Conservation (phyloP, 2,797 vertebrate species). For the Diceros bicornis region DNA sequence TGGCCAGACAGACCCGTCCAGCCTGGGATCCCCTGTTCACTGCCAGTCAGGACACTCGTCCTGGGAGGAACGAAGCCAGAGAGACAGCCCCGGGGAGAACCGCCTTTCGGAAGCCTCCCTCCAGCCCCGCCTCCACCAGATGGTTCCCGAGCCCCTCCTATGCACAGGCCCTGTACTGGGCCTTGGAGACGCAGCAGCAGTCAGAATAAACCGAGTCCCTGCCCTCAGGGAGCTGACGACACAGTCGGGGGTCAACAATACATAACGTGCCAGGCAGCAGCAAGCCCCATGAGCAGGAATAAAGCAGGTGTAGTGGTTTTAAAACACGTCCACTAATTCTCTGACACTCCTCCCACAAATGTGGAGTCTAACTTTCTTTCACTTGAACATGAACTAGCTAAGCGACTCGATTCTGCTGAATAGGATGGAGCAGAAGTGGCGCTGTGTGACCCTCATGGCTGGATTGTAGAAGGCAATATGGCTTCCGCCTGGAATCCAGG, state of each 20-base stretch:
- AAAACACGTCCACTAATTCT: background rate
- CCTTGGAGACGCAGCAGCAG: background rate
- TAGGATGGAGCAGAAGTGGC: accelerated
- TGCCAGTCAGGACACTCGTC: background rate
- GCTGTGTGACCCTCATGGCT: accelerated
- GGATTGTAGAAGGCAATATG: accelerated
- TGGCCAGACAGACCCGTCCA: accelerated
- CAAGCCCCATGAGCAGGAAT: background rate
- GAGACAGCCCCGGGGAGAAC: background rate
- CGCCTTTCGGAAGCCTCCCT: accelerated
- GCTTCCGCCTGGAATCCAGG: background rate
- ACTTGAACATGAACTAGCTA: background rate
- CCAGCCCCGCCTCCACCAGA: accelerated
- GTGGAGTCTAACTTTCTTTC: background rate
- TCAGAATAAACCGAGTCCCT: background rate
- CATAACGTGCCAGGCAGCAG: accelerated
- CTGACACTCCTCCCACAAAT: accelerated
- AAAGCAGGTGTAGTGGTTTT: background rate
- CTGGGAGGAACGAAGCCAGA: background rate
- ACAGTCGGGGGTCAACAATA: accelerated
- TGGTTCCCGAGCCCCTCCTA: too few relatives aligned
- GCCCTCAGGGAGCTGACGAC: accelerated
- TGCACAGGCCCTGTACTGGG: background rate
- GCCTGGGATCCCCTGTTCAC: background rate
- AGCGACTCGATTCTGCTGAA: accelerated